Conservation (phyloP, 2,797 vertebrate species). For the Pangasius larnaudii region DNA sequence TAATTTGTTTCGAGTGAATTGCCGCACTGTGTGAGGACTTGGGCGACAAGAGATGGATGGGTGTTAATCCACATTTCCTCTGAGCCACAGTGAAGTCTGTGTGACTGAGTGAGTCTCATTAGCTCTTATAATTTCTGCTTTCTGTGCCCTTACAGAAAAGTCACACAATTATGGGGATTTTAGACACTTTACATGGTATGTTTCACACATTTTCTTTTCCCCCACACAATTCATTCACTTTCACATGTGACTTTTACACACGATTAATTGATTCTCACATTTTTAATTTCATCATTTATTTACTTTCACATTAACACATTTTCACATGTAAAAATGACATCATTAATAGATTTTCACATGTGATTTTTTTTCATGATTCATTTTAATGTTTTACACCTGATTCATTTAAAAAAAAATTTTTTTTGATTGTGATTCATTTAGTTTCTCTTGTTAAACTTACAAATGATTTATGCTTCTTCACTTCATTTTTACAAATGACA, state of each 20-base stretch:
- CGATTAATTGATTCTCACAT: background rate
- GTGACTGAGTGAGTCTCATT: slow-evolving; percentile 22
- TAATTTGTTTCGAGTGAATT: slow-evolving; percentile 41
- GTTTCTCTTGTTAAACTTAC: too few relatives aligned
- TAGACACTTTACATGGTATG: background rate
- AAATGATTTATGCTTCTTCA: too few relatives aligned
- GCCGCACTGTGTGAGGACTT: slow-evolving; percentile 3
- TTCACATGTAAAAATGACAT: too few relatives aligned
- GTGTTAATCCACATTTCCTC: slow-evolving; percentile 26
- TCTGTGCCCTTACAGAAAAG: background rate
- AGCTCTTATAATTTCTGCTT: slow-evolving; percentile 5
- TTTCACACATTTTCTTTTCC: background rate
- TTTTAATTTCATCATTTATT: background rate
- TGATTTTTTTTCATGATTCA: too few relatives aligned
- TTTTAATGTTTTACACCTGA: too few relatives aligned
- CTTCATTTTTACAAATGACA: too few relatives aligned
- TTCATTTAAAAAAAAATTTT: too few relatives aligned
- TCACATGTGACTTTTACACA: background rate
- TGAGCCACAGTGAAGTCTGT: slow-evolving; percentile 10
- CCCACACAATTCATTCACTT: background rate
- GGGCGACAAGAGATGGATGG: slow-evolving; percentile 23
- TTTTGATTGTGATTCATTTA: too few relatives aligned
- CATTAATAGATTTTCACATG: too few relatives aligned
- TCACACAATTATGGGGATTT: background rate
- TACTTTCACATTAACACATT: too few relatives aligned